A percentile compares a stretch with the other conserved stretches of the same genome.
Conservation (phyloP, 2,888 invertebrate genomes). For the Hirtodrosophila alboralis region DNA sequence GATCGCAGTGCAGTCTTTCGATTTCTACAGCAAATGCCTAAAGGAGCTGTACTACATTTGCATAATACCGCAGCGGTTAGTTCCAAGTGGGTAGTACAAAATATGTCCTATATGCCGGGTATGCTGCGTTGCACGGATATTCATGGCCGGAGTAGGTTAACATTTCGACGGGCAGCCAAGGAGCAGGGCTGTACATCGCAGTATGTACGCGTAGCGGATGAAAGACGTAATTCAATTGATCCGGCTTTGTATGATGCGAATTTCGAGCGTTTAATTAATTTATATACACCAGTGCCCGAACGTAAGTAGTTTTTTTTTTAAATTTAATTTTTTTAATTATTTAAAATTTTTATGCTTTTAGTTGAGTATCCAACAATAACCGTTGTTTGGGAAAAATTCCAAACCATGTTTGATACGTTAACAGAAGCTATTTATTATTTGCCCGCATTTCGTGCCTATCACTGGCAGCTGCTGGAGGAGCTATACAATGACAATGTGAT, state of each 20-base stretch:
- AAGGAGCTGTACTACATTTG: conserved; percentile 85
- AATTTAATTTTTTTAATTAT: not conserved
- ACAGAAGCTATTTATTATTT: conserved; percentile 85
- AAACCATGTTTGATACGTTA: conserved; percentile 84
- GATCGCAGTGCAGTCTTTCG: conserved; percentile 86
- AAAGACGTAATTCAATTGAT: conserved; percentile 83
- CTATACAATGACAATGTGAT: conserved; percentile 87
- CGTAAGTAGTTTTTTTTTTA: conserved; percentile 71
- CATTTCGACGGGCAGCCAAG: conserved; percentile 62
- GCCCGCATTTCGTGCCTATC: conserved; percentile 86
- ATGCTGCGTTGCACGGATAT: conserved; percentile 75
- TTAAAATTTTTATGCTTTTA: conserved; percentile 35
- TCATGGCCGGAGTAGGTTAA: conserved; percentile 54
- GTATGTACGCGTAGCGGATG: conserved; percentile 73
- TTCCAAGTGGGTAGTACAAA: conserved; percentile 85
- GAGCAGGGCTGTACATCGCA: conserved; percentile 68
- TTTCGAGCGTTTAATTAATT: conserved; percentile 86
- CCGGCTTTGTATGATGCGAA: conserved; percentile 85
- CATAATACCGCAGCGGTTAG: conserved; percentile 85
- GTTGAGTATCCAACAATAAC: conserved; percentile 80
- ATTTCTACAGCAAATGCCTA: conserved; percentile 86
- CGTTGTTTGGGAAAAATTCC: conserved; percentile 85
- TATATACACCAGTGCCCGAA: conserved; percentile 85
- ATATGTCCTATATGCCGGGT: conserved; percentile 85
- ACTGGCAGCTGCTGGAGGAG: conserved; percentile 86